Base-by-base conservation (phyloP, 1,140 invertebrate genomes). In the Formica selysi region DNA sequence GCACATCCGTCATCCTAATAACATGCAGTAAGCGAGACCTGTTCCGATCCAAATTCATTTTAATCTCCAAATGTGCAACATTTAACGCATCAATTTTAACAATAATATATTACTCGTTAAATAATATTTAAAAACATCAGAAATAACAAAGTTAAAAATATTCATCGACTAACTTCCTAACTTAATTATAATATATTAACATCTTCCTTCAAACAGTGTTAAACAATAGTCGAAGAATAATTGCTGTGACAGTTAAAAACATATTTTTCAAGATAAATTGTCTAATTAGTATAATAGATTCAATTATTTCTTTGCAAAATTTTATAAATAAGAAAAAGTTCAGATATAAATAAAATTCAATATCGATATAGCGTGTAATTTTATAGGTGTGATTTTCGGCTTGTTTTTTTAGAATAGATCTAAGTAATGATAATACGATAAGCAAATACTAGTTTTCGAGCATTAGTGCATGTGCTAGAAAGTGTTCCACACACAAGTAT, bases 271-370 rank as follows among this genome's bases (percentile, higher is more conserved):
- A 67, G 11, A 51, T 26, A 54, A 4, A 65, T 67, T 57, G 29
- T 29, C 36, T 22, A 41, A 67, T 67, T 22, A 44, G 10, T 54
- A 2, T n/a, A 68, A 70, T 78, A 48, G n/a, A 48, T 48, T 65
- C 13, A 3, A 62, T 76, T 29, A 62, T 76, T 62, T 26, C 0
- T 26, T 78, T 64, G 22, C 16, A 78, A 57, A 19, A 13, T 80
- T 68, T 16, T 16, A 68, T 57, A 79, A 68, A 67, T 36, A 54
- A 19, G 3, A 68, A 57, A 51, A 51, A 70, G 41, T 70, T 57
- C n/a, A 26, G 13, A 16, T 41, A 32, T 6, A n/a, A 79, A 11
- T 1, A 70, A 79, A 7, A 36, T 67, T 67, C 48, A 51, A 51
- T 67, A 1, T 26, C 16, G 16, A 51, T 51, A 16, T 19, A 51